These are phyloP conservation scores for Chrysoperla carnea DNA, from an alignment of 1,140 invertebrate species.

Conservation along the genomic window DNA sequence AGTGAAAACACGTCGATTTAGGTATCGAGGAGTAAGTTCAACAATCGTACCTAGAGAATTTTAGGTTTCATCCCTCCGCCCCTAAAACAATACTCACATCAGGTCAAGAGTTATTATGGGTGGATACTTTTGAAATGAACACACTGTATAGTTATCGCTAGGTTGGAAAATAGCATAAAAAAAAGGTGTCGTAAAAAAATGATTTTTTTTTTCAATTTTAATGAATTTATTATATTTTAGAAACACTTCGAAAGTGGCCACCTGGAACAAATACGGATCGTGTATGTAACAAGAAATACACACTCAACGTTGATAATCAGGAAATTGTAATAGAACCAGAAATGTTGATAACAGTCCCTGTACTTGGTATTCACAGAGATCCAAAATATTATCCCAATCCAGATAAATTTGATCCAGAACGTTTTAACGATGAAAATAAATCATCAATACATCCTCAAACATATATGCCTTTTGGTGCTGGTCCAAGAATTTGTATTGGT, in stretches of 20 bases:
- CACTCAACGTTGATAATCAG: neutral
- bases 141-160: too few species aligned
- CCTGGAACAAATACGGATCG: slow-evolving; percentile 18
- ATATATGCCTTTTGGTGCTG: slow-evolving; percentile 43
- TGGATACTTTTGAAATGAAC: too few species aligned
- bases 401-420: slow-evolving; percentile 33
- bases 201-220: neutral
- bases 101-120: too few species aligned
- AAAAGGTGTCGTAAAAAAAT: too few species aligned
- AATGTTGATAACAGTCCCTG: slow-evolving; percentile 24
- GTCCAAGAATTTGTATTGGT: slow-evolving; percentile 42
- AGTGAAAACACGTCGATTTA: too few species aligned
- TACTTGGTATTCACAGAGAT: slow-evolving; percentile 33
- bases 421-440: slow-evolving; percentile 35
- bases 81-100: too few species aligned
- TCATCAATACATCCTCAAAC: slow-evolving; percentile 27
- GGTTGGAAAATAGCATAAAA: too few species aligned
- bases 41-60: too few species aligned
- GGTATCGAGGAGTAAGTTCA: too few species aligned
- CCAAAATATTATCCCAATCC: slow-evolving; percentile 31
- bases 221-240: slow-evolving; percentile 13
- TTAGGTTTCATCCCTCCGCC: too few species aligned
- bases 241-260: slow-evolving; percentile 28
- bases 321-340: slow-evolving; percentile 11
- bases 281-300: slow-evolving; percentile 15